A percentile compares a stretch with the other conserved stretches of the same genome.
These are phyloP conservation scores for Dioctria linearis DNA, from an alignment of 2,888 invertebrate genomes.

Conservation along the genomic window DNA sequence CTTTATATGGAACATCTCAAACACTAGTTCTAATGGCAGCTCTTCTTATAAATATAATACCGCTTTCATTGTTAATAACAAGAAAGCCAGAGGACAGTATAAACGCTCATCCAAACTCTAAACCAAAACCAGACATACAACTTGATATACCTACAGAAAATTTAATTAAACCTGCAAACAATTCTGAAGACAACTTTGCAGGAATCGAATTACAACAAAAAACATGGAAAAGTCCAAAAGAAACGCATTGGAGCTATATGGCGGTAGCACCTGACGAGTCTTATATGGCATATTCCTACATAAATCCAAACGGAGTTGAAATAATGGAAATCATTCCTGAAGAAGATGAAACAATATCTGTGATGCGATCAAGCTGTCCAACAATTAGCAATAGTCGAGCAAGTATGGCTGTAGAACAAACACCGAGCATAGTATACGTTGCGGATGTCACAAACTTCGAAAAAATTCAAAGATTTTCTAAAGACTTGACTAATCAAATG, in stretches of 20 bases:
- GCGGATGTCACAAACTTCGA: neutral
- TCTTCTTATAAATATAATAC: slow-evolving; percentile 68
- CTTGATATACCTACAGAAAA: slow-evolving; percentile 62
- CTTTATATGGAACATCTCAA: slow-evolving; percentile 69
- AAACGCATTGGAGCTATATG: slow-evolving; percentile 67
- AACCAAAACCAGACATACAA: slow-evolving; percentile 13
- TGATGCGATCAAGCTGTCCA: slow-evolving; percentile 68
- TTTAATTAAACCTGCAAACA: slow-evolving; percentile 58
- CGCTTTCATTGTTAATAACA: slow-evolving; percentile 68
- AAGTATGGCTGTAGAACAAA: slow-evolving; percentile 11
- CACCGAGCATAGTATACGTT: slow-evolving; percentile 58
- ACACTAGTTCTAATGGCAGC: slow-evolving; percentile 69
- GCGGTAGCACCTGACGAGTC: slow-evolving; percentile 52
- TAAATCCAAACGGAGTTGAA: slow-evolving; percentile 70
- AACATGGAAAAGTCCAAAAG: slow-evolving; percentile 67
- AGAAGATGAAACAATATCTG: slow-evolving; percentile 68
- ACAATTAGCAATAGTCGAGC: slow-evolving; percentile 65
- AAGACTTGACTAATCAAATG: slow-evolving; percentile 65
- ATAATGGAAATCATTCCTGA: slow-evolving; percentile 71
- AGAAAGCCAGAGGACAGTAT: slow-evolving; percentile 65
- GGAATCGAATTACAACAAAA: slow-evolving; percentile 67
- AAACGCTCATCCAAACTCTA: neutral
- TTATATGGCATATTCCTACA: slow-evolving; percentile 65
- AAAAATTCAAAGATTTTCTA: slow-evolving; percentile 66
- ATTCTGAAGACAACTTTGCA: slow-evolving; percentile 67